Percentiles rank a stretch among this genome's conserved stretches.
phyloP scores from a whole-genome alignment of 2,888 invertebrate genomes.

The Ypsolopha sequella region DNA sequence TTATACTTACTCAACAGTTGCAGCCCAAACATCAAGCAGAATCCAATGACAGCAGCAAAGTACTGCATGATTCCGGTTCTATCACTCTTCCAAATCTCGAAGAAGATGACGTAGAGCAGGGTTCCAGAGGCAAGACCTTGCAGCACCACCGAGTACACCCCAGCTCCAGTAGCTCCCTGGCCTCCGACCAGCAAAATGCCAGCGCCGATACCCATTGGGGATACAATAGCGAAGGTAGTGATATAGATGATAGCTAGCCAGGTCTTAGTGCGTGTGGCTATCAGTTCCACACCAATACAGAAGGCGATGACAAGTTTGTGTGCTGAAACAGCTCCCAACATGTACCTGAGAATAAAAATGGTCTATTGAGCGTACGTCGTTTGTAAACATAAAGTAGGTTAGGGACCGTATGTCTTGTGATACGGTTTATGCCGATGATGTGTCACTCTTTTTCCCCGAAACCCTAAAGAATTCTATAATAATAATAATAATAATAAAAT shows the following conservation, averaged over 20 bases:
- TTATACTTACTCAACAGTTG: constrained; percentile 70
- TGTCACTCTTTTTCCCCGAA: too few relatives aligned
- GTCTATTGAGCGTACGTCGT: too few relatives aligned
- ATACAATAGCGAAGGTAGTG: constrained; percentile 82
- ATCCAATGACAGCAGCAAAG: constrained; percentile 76
- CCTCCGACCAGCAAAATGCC: constrained; percentile 76
- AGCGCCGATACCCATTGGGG: constrained; percentile 84
- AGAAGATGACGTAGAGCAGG: constrained; percentile 95
- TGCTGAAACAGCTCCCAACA: constrained; percentile 86
- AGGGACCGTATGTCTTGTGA: too few relatives aligned
- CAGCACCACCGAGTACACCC: constrained; percentile 73
- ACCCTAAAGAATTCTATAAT: too few relatives aligned
- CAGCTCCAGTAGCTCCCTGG: constrained; percentile 67
- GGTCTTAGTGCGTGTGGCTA: constrained; percentile 76
- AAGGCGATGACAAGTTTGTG: constrained; percentile 91
- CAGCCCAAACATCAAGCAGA: constrained; percentile 79
- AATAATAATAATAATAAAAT: too few relatives aligned
- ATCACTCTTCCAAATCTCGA: constrained; percentile 83
- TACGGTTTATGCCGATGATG: too few relatives aligned
- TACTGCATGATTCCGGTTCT: constrained; percentile 75
- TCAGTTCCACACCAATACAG: constrained; percentile 87
- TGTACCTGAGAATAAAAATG: constrained; percentile 67
- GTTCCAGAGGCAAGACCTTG: constrained; percentile 95
- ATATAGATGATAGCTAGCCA: constrained; percentile 76
- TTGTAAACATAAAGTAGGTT: too few relatives aligned